Conservation (phyloP, 2,113 vertebrate genomes). For the Phoenicopterus ruber region DNA sequence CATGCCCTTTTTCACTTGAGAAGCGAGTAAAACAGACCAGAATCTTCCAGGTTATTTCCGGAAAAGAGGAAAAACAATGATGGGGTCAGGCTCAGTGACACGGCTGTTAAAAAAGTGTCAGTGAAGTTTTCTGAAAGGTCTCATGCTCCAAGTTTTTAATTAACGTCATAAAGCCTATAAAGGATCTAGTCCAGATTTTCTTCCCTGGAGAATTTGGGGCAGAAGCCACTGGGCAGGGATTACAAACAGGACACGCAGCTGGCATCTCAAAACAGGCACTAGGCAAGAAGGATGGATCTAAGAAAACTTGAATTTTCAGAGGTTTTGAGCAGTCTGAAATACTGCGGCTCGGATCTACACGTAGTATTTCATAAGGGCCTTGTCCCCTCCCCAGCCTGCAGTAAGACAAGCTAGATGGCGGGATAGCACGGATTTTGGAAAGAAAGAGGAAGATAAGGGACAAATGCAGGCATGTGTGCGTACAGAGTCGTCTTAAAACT, state of each 20-base stretch:
- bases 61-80: neutral
- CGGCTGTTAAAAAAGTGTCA: neutral
- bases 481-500: neutral
- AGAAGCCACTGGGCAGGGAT: neutral
- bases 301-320: neutral
- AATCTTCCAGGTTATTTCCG: neutral
- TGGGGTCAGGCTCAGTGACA: neutral
- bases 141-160: neutral
- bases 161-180: neutral
- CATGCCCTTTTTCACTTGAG: neutral
- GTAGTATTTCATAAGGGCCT: neutral
- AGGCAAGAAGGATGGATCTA: neutral
- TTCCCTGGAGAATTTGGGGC: neutral
- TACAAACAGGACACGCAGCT: neutral
- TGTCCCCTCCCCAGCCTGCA: neutral
- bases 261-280: neutral
- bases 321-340: neutral
- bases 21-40: neutral
- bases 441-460: neutral
- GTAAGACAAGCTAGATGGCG: fast-evolving
- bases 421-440: fast-evolving
- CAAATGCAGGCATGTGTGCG: neutral
- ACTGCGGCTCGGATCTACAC: fast-evolving
- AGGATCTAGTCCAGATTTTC: neutral
- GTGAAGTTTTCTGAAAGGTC: neutral